Evolutionary conservation across 1,140 invertebrate species (phyloP).

Genomic region (Drosophila repleta): DNA sequence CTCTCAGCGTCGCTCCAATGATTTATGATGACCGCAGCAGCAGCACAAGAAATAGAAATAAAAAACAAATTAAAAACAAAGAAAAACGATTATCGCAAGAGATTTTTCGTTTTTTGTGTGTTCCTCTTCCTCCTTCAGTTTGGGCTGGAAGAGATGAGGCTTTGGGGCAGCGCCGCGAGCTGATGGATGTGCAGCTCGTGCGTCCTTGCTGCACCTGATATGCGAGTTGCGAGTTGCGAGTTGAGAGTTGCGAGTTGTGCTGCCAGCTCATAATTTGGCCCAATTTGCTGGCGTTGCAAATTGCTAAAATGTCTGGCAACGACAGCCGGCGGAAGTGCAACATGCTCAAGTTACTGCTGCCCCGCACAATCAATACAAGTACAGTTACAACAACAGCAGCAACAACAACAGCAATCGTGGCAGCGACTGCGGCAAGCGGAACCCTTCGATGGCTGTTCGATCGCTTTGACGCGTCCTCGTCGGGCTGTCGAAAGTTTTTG

Average conservation of each 20-base stretch:
- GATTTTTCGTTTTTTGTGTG: too few species aligned
- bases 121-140: too few species aligned
- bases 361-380: background rate
- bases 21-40: constrained; percentile 36
- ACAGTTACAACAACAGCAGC: background rate
- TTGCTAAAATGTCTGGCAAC: constrained; percentile 74
- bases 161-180: too few species aligned
- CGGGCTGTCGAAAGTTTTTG: constrained; percentile 62
- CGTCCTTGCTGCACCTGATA: too few species aligned
- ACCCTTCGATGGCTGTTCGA: constrained; percentile 52
- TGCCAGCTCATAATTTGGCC: constrained; percentile 67
- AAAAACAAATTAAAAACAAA: too few species aligned
- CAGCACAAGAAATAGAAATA: too few species aligned
- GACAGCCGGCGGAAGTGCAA: constrained; percentile 78
- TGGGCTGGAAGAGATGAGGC: too few species aligned
- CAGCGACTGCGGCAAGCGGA: constrained; percentile 10
- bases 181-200: too few species aligned
- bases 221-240: constrained; percentile 8
- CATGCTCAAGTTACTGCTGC: constrained; percentile 68
- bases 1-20: constrained; percentile 17
- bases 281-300: constrained; percentile 81
- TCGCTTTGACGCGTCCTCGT: constrained; percentile 79
- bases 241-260: constrained; percentile 18
- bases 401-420: background rate
- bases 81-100: too few species aligned